A percentile compares a stretch with the other conserved stretches of the same genome.
Conservation (phyloP, 2,797 vertebrate genomes). For the Eulemur coronatus region DNA sequence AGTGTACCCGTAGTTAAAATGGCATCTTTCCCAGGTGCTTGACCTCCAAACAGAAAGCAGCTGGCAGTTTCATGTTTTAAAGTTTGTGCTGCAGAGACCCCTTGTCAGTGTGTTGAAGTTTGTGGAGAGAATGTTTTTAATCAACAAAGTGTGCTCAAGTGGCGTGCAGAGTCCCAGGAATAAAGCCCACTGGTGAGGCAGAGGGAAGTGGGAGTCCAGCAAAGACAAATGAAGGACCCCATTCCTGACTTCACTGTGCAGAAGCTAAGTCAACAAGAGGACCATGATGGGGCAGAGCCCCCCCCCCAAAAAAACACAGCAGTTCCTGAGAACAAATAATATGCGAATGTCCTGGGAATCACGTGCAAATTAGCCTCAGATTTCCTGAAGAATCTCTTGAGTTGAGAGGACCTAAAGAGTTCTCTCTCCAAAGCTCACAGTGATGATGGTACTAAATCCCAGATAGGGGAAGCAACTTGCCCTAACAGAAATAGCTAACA, state of each 20-base stretch:
- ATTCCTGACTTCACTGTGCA: background rate
- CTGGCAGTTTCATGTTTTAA: background rate
- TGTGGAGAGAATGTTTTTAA: conserved; percentile 52
- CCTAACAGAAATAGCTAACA: background rate
- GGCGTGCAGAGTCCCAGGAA: background rate
- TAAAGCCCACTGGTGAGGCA: background rate
- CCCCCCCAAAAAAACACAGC: no score
- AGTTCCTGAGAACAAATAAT: background rate
- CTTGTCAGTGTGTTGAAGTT: conserved; percentile 1
- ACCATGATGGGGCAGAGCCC: background rate
- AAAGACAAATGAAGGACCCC: background rate
- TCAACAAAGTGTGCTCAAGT: background rate
- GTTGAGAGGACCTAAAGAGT: background rate
- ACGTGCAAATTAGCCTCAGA: background rate
- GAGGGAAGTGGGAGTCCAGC: background rate
- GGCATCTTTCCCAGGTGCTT: background rate
- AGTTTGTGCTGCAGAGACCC: background rate
- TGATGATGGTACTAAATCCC: background rate
- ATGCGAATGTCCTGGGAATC: background rate
- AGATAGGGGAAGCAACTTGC: background rate
- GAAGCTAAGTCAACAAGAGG: background rate
- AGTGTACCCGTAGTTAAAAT: background rate
- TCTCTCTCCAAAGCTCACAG: background rate
- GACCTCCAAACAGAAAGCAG: background rate
- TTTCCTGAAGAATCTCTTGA: background rate